Conservation (phyloP, 2,113 vertebrate species). For the Motacilla alba region DNA sequence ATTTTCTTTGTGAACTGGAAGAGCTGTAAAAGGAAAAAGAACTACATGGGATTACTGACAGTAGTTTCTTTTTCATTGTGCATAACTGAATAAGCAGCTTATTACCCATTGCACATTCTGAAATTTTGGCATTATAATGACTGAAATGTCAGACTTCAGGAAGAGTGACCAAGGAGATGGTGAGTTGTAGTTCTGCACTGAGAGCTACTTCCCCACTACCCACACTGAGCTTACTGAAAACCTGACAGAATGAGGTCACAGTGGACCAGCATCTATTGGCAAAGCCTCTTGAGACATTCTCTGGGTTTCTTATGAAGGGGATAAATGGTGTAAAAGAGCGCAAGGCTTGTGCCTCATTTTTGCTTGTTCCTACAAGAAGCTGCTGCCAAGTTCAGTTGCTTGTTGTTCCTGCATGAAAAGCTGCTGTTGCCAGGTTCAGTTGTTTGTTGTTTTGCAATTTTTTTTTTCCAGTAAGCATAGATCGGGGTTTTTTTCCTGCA, state of each 20-base stretch:
- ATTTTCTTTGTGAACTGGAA: not conserved
- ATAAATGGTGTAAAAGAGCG: not conserved
- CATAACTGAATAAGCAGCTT: not conserved
- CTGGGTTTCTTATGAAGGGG: not conserved
- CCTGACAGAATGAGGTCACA: not conserved
- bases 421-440: not conserved
- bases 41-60: not conserved
- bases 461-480: not conserved
- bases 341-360: not conserved
- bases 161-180: not conserved
- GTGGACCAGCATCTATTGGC: not conserved
- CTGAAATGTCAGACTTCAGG: not conserved
- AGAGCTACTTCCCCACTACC: not conserved
- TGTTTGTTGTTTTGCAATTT: not conserved
- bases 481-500: not conserved
- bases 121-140: not conserved
- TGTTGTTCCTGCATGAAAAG: not conserved
- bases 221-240: not conserved
- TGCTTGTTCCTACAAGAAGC: not conserved
- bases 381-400: slow-evolving; percentile 14
- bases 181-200: not conserved
- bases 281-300: not conserved
- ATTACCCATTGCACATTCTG: not conserved
- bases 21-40: not conserved
- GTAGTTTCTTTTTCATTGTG: not conserved